phyloP scores from a whole-genome alignment of 2,113 vertebrate genomes.

The Amia ocellicauda region DNA sequence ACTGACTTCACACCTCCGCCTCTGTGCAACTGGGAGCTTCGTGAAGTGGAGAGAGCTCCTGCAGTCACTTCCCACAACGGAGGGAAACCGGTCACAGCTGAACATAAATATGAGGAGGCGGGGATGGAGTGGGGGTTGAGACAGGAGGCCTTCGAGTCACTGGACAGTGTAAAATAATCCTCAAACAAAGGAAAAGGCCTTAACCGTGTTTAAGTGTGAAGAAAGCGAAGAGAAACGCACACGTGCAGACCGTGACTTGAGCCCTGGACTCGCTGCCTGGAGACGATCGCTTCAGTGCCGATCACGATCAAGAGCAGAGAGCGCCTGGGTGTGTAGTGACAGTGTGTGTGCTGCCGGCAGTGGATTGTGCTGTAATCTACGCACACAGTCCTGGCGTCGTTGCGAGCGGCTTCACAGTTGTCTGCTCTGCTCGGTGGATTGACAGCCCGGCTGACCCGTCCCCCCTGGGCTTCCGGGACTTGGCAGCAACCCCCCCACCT shows the following conservation, averaged over 20 bases:
- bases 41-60: conserved; percentile 1
- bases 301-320: conserved; percentile 10
- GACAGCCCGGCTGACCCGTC: background rate
- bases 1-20: conserved; percentile 9
- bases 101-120: background rate
- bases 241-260: conserved; percentile 2
- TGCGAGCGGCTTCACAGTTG: too few species aligned
- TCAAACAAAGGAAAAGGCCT: background rate
- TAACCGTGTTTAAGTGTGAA: background rate
- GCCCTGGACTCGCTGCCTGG: background rate
- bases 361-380: conserved; percentile 13
- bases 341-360: background rate
- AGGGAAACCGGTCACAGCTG: conserved; percentile 12
- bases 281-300: background rate
- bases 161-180: background rate
- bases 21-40: background rate
- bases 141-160: background rate
- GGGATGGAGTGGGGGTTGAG: conserved; percentile 16
- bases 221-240: background rate
- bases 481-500: conserved; percentile 8
- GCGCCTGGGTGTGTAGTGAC: background rate
- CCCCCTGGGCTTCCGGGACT: conserved; percentile 1
- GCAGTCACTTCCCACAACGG: conserved; percentile 39
- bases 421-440: too few species aligned
- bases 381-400: too few species aligned